phyloP scores from a whole-genome alignment of 64 coral and sea anemone genomes.

The Exaiptasia diaphana region DNA sequence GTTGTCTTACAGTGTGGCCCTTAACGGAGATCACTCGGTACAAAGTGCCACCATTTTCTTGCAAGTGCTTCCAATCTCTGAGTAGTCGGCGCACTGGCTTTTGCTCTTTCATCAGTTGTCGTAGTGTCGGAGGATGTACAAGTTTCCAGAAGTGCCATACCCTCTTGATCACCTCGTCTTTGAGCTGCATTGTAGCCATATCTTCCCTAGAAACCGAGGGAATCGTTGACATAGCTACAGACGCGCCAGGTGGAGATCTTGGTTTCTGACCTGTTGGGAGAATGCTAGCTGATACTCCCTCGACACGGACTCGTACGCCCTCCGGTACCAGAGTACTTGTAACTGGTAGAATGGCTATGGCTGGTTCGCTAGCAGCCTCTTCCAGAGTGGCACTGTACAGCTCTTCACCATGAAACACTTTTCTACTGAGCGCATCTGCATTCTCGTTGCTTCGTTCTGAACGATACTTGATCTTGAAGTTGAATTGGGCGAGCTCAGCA shows the following conservation, averaged over 20 bases:
- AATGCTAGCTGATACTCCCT: not conserved
- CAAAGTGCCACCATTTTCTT: not conserved
- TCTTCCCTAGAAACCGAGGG: not conserved
- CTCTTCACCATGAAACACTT: conserved; percentile 8
- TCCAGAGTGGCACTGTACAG: not conserved
- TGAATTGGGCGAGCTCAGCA: conserved; percentile 45
- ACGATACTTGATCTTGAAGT: conserved; percentile 19
- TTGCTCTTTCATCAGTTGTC: not conserved
- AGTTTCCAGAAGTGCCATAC: not conserved
- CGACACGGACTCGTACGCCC: not conserved
- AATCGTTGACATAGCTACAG: too few relatives aligned
- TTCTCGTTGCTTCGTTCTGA: conserved; percentile 15
- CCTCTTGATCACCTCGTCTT: not conserved
- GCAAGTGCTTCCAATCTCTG: not conserved
- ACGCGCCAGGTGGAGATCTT: too few relatives aligned
- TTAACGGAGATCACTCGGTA: not conserved
- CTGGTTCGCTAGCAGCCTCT: not conserved
- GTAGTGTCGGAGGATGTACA: conserved; percentile 3
- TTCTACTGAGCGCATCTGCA: conserved; percentile 45
- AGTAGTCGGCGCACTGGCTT: not conserved
- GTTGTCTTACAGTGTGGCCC: not conserved
- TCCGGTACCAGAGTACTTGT: not conserved
- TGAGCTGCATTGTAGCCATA: not conserved
- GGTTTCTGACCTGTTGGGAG: too few relatives aligned
- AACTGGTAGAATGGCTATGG: not conserved